Conservation (phyloP, 2,888 invertebrate species). For the Cryptus armator region DNA sequence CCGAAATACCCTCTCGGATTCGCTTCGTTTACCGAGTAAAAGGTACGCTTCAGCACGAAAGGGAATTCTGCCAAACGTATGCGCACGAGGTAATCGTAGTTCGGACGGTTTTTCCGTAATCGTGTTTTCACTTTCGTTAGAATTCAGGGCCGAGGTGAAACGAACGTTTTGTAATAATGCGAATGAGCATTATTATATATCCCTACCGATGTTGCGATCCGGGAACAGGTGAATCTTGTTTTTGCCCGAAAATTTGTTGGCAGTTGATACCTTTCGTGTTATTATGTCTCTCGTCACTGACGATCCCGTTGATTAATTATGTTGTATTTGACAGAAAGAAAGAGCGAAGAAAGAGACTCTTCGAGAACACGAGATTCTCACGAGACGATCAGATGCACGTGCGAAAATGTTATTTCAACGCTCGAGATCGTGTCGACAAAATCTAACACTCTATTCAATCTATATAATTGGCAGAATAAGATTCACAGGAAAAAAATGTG, state of each 20-base stretch:
- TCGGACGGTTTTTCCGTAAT: not conserved
- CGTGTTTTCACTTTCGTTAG: slow-evolving; percentile 1
- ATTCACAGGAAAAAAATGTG: too few relatives aligned
- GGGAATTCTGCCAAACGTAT: slow-evolving; percentile 3
- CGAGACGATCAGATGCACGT: slow-evolving; percentile 36
- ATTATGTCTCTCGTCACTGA: slow-evolving; percentile 1
- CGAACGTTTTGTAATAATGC: slow-evolving; percentile 21
- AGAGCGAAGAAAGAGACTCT: not conserved
- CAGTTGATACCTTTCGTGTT: slow-evolving; percentile 34
- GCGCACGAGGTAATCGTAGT: not conserved
- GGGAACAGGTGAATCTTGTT: slow-evolving; percentile 60
- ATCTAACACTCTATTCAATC: too few relatives aligned
- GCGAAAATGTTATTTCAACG: not conserved
- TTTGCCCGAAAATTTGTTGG: slow-evolving; percentile 60
- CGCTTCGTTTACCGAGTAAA: slow-evolving; percentile 5
- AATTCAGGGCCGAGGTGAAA: not conserved
- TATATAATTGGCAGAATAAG: too few relatives aligned
- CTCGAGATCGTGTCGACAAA: not conserved
- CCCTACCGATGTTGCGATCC: slow-evolving; percentile 16
- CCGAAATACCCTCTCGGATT: not conserved
- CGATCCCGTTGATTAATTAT: slow-evolving; percentile 32
- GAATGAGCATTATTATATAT: not conserved
- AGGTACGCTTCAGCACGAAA: not conserved
- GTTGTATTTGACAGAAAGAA: not conserved
- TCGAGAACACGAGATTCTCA: slow-evolving; percentile 27